Evolutionary conservation across 2,113 vertebrate genomes (phyloP).

Genomic region (Antechinus stuartii): DNA sequence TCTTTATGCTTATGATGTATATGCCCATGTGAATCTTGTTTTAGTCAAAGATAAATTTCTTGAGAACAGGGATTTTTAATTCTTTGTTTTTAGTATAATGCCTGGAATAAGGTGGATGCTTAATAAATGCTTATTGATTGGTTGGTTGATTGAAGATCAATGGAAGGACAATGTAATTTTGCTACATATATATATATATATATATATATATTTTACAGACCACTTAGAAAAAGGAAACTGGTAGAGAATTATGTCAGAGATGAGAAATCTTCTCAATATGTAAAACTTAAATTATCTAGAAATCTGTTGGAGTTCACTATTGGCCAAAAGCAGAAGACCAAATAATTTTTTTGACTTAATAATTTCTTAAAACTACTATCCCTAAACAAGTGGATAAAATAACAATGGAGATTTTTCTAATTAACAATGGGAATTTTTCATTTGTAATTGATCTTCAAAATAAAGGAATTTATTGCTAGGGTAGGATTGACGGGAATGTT

Average conservation of each 20-base stretch:
- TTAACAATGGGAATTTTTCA: background rate
- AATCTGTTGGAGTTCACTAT: background rate
- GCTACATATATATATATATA: background rate
- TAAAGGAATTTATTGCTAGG: background rate
- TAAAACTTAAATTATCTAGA: background rate
- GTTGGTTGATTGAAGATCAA: background rate
- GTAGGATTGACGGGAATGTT: background rate
- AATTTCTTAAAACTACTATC: background rate
- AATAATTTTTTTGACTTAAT: background rate
- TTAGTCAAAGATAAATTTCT: background rate
- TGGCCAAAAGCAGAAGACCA: background rate
- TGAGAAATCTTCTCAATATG: background rate
- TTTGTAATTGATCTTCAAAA: background rate
- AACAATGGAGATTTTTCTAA: background rate
- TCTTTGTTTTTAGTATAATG: background rate
- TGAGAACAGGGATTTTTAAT: background rate
- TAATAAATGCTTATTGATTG: background rate
- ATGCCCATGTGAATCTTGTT: background rate
- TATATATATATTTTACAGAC: background rate
- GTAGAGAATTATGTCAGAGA: background rate
- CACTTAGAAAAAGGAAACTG: background rate
- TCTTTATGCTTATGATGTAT: background rate
- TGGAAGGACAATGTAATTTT: background rate
- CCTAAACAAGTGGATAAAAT: background rate
- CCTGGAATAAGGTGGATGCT: background rate